phyloP scores from a whole-genome alignment of 1,140 invertebrate genomes.

The Lepidurus arcticus region DNA sequence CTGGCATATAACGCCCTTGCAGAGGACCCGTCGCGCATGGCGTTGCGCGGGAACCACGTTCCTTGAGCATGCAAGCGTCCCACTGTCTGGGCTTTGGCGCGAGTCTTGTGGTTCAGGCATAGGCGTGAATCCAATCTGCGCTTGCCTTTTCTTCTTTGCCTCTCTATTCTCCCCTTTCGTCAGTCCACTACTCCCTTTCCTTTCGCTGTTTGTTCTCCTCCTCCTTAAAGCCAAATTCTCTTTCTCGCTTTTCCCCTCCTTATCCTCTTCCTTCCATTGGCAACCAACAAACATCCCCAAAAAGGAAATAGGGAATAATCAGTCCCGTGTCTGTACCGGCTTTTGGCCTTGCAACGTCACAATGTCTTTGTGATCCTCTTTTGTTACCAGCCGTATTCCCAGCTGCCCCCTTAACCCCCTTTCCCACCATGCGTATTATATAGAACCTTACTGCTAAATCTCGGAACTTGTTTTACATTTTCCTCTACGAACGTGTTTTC shows the following conservation, averaged over 20 bases:
- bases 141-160: conserved; percentile 18
- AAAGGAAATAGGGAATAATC: conserved; percentile 22
- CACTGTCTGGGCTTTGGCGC: not conserved
- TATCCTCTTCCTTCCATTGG: conserved; percentile 23
- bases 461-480: not conserved
- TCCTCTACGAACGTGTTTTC: not conserved
- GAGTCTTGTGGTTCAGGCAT: not conserved
- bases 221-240: not conserved
- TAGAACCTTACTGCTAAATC: not conserved
- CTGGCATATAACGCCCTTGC: not conserved
- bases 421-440: not conserved
- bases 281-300: conserved; percentile 17
- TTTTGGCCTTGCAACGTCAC: conserved; percentile 11
- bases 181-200: not conserved
- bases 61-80: conserved; percentile 5
- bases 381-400: not conserved
- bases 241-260: conserved; percentile 15
- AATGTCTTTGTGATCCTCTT: not conserved
- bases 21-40: conserved; percentile 26
- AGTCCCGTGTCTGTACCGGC: not conserved
- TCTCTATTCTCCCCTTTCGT: conserved; percentile 2
- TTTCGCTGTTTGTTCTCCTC: not conserved
- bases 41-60: conserved; percentile 21
- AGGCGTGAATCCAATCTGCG: conserved; percentile 17
- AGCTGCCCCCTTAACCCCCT: conserved; percentile 11